Conservation (phyloP, 2,797 vertebrate genomes). For the Poecilia wingei region DNA sequence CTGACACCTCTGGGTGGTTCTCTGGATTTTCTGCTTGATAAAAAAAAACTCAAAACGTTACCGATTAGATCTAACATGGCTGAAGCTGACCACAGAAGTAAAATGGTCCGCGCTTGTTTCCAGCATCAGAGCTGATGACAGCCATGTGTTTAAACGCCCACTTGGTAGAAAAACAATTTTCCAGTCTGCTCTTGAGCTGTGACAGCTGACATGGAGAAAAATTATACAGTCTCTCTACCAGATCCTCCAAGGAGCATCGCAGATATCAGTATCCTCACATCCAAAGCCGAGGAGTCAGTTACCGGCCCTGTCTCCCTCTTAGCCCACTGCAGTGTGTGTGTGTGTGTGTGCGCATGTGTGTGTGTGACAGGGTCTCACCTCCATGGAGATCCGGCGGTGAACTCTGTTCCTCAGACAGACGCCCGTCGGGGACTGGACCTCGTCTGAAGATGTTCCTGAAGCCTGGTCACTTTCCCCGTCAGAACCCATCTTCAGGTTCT, state of each 20-base stretch:
- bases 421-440: conserved; percentile 96
- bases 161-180: conserved; percentile 1
- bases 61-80: not conserved
- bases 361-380: conserved; percentile 79
- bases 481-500: conserved; percentile 99
- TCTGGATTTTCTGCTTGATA: not conserved
- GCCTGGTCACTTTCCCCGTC: conserved; percentile 97
- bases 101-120: not conserved
- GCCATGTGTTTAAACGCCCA: not conserved
- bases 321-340: not conserved
- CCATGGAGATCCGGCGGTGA: conserved; percentile 97
- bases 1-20: not conserved
- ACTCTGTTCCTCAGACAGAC: conserved; percentile 93
- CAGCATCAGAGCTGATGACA: not conserved
- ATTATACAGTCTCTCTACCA: conserved; percentile 20
- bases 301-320: not conserved
- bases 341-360: not conserved
- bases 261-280: conserved; percentile 45
- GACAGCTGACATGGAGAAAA: conserved; percentile 16
- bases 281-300: conserved; percentile 15
- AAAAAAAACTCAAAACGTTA: not conserved
- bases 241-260: conserved; percentile 27
- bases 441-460: conserved; percentile 97
- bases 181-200: conserved; percentile 3
- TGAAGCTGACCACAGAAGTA: not conserved